Conservation (phyloP, 2,888 invertebrate genomes). For the Yponomeuta plumbellus region DNA sequence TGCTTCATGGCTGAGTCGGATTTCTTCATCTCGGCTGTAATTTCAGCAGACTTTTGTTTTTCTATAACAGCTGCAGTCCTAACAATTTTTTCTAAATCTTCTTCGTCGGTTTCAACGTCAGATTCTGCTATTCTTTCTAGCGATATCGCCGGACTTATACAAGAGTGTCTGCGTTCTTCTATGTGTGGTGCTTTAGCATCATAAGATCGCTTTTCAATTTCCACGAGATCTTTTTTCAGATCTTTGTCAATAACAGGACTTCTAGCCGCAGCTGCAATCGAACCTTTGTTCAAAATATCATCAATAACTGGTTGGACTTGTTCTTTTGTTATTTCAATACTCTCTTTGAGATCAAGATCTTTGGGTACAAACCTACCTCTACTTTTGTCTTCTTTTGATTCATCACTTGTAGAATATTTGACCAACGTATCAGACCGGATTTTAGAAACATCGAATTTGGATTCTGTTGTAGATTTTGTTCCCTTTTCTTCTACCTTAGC, state of each 20-base stretch:
- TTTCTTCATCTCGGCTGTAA: constrained; percentile 51
- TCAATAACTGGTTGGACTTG: constrained; percentile 64
- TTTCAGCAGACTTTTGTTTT: constrained; percentile 31
- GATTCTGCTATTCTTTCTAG: constrained; percentile 68
- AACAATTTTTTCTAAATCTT: constrained; percentile 28
- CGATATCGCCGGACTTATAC: constrained; percentile 67
- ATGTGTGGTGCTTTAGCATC: constrained; percentile 67
- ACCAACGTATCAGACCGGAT: constrained; percentile 62
- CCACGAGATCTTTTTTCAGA: constrained; percentile 59
- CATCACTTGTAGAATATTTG: constrained; percentile 48
- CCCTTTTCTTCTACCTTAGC: constrained; percentile 31
- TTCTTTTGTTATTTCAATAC: constrained; percentile 57
- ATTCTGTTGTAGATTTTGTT: constrained; percentile 31
- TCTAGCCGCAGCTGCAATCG: constrained; percentile 52
- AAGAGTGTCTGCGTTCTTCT: constrained; percentile 67
- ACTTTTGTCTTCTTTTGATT: constrained; percentile 30
- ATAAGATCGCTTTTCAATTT: constrained; percentile 62
- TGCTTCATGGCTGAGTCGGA: constrained; percentile 71
- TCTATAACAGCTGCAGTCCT: constrained; percentile 26
- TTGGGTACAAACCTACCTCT: constrained; percentile 41
- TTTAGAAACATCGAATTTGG: constrained; percentile 62
- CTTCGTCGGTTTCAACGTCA: constrained; percentile 65
- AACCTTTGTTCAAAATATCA: constrained; percentile 62
- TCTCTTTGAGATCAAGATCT: constrained; percentile 44
- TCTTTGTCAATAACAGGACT: constrained; percentile 63